These are phyloP conservation scores for Adelosebastes latens DNA, from an alignment of 2,797 vertebrate species.

Conservation along the genomic window DNA sequence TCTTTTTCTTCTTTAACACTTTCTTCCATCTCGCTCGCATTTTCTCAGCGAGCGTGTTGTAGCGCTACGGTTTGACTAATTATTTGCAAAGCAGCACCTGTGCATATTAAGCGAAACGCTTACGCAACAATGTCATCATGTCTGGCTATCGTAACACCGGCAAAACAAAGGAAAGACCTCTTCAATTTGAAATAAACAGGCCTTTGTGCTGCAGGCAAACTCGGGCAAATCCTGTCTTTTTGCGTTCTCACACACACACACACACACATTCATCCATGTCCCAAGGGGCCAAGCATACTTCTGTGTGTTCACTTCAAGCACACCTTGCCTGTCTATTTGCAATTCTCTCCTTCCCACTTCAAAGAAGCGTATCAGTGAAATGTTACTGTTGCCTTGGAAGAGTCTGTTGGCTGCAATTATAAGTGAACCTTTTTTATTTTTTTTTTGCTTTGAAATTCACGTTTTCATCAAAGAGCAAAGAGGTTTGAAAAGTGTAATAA, in stretches of 20 bases:
- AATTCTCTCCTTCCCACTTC: conserved; percentile 56
- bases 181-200: not conserved
- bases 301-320: conserved; percentile 43
- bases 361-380: conserved; percentile 56
- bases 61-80: not conserved
- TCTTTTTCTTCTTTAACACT: not conserved
- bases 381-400: conserved; percentile 12
- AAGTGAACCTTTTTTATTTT: not conserved
- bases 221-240: not conserved
- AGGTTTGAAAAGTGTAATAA: conserved; percentile 3
- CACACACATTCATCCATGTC: conserved; percentile 30
- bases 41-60: not conserved
- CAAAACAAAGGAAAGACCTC: conserved; percentile 4
- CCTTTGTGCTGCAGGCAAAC: conserved; percentile 3
- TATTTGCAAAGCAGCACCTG: conserved; percentile 5
- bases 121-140: not conserved
- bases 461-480: conserved; percentile 19
- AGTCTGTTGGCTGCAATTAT: conserved; percentile 52
- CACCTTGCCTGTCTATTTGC: conserved; percentile 51
- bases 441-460: conserved; percentile 28
- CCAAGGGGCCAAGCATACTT: conserved; percentile 45
- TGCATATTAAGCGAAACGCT: not conserved
- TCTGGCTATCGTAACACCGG: not conserved
- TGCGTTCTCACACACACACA: not conserved
- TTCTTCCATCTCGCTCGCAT: not conserved